Evolutionary conservation across 2,888 invertebrate genomes (phyloP).

Genomic region (Latheticus oryzae): DNA sequence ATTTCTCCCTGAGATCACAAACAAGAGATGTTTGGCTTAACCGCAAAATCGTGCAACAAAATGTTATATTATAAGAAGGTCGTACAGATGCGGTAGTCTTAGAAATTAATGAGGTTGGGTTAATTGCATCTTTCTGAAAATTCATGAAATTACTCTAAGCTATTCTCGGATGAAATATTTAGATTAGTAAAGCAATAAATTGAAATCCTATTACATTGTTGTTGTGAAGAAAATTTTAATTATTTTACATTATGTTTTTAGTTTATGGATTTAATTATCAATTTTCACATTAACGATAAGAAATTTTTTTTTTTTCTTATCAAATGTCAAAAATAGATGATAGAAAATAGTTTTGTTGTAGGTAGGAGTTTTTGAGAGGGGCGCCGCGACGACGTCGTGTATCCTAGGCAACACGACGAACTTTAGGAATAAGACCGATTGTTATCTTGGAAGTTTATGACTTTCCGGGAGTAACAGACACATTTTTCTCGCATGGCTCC

Average conservation of each 20-base stretch:
- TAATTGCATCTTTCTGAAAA: constrained; percentile 15
- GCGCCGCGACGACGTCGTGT: constrained; percentile 30
- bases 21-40: constrained; percentile 7
- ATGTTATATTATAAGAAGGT: constrained; percentile 4
- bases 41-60: constrained; percentile 9
- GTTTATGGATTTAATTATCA: neutral
- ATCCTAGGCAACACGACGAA: constrained; percentile 27
- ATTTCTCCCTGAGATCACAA: too few relatives aligned
- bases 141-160: constrained; percentile 17
- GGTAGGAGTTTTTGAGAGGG: constrained; percentile 15
- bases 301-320: too few relatives aligned
- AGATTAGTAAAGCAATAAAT: constrained; percentile 6
- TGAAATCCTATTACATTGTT: too few relatives aligned
- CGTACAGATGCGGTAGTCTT: constrained; percentile 1
- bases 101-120: constrained; percentile 14
- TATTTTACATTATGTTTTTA: neutral
- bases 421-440: constrained; percentile 31
- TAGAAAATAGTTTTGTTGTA: neutral
- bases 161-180: too few relatives aligned
- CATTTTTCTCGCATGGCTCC: constrained; percentile 18
- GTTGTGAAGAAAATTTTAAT: too few relatives aligned
- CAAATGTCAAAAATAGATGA: too few relatives aligned
- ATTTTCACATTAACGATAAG: neutral
- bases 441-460: constrained; percentile 28
- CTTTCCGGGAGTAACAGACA: constrained; percentile 29